phyloP scores from a whole-genome alignment of 2,113 vertebrate genomes.

The Oceanodroma tethys region DNA sequence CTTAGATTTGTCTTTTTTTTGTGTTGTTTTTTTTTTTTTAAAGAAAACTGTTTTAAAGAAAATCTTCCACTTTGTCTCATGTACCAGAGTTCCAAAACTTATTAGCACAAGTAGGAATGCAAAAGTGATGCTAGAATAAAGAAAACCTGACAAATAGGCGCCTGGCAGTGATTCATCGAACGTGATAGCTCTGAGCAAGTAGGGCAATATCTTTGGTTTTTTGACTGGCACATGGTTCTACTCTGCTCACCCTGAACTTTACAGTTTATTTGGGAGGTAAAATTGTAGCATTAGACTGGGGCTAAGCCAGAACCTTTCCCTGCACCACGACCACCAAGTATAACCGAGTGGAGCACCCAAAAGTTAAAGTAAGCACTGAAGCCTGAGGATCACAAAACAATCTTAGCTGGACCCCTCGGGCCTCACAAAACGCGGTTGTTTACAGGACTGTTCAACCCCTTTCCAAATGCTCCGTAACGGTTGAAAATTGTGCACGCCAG shows the following conservation, averaged over 20 bases:
- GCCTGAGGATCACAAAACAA: background rate
- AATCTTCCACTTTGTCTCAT: background rate
- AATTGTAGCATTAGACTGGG: background rate
- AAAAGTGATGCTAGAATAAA: slow-evolving; percentile 55
- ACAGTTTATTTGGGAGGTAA: background rate
- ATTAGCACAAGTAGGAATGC: background rate
- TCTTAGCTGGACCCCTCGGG: background rate
- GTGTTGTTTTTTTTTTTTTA: background rate
- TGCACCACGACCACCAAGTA: accelerated
- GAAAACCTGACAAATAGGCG: background rate
- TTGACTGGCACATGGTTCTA: background rate
- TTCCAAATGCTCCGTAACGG: background rate
- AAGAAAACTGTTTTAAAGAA: background rate
- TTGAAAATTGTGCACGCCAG: accelerated
- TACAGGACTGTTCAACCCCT: background rate
- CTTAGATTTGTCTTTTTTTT: background rate
- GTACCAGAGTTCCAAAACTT: background rate
- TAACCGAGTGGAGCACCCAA: background rate
- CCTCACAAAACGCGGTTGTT: accelerated
- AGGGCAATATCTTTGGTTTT: background rate
- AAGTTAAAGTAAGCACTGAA: background rate
- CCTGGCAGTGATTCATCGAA: background rate
- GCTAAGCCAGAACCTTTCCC: background rate
- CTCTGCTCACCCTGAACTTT: background rate
- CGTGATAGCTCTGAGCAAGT: accelerated